Evolutionary conservation across 2,888 invertebrate species (phyloP).

Genomic region (Cinara cedri): DNA sequence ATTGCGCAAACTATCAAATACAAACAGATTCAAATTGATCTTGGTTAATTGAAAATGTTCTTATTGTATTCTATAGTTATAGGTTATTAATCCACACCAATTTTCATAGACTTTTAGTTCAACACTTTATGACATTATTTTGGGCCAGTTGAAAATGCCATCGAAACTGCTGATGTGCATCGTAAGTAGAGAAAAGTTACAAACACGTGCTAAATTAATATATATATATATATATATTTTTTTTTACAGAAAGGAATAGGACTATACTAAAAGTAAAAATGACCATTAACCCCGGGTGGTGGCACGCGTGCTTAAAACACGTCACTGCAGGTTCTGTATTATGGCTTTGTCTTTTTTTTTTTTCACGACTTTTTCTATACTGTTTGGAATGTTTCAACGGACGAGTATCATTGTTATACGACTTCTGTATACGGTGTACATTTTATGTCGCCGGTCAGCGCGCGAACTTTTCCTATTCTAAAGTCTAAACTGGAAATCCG

Average conservation of each 20-base stretch:
- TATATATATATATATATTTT: no score
- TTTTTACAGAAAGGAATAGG: neutral
- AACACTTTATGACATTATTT: no score
- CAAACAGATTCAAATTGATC: no score
- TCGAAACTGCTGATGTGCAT: no score
- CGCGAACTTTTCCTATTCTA: constrained; percentile 43
- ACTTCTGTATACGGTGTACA: neutral
- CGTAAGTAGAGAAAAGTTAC: neutral
- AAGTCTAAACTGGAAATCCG: constrained; percentile 6
- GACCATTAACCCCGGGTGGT: constrained; percentile 7
- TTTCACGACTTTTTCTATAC: neutral
- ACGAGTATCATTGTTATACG: constrained; percentile 35
- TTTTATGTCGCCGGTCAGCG: constrained; percentile 34
- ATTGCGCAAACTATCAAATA: no score
- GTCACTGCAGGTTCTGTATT: neutral
- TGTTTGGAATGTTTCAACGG: constrained; percentile 18
- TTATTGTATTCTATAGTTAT: no score
- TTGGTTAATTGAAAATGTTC: no score
- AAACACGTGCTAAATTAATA: neutral
- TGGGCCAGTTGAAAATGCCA: no score
- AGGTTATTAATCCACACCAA: no score
- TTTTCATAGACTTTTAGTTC: no score
- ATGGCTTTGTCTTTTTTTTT: constrained; percentile 25
- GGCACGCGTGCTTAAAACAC: neutral
- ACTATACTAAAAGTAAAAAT: neutral